A percentile compares a stretch with the other conserved stretches of the same genome.
These are phyloP conservation scores for Acrossocheilus fasciatus DNA, from an alignment of 2,797 vertebrate genomes.

Conservation along the genomic window DNA sequence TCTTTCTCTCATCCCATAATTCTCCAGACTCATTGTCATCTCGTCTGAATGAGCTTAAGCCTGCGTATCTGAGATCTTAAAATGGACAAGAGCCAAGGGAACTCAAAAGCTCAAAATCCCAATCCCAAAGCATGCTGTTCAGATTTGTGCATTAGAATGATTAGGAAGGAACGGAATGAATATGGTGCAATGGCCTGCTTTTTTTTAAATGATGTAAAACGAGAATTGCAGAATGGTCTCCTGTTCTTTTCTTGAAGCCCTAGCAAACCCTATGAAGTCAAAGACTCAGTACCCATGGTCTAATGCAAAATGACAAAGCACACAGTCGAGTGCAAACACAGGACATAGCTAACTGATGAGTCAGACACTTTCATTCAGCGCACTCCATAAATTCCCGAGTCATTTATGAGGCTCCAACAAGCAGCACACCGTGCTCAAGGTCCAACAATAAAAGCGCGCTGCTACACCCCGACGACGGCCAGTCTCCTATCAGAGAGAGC, in stretches of 20 bases:
- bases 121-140: constrained; percentile 17
- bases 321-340: constrained; percentile 67
- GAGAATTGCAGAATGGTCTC: neutral
- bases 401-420: constrained; percentile 62
- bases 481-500: constrained; percentile 58
- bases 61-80: neutral
- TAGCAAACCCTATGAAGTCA: constrained; percentile 39
- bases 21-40: neutral
- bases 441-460: constrained; percentile 48
- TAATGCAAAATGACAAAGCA: constrained; percentile 70
- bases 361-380: constrained; percentile 68
- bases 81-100: constrained; percentile 7
- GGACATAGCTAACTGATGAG: constrained; percentile 72
- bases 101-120: constrained; percentile 25
- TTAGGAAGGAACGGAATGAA: neutral
- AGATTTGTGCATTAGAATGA: constrained; percentile 12
- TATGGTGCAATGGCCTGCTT: neutral
- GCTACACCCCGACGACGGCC: constrained; percentile 50
- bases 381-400: constrained; percentile 66
- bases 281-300: constrained; percentile 31
- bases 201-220: neutral
- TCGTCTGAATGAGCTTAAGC: constrained; percentile 6
- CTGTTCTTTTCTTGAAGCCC: neutral
- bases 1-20: constrained; percentile 1
- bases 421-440: constrained; percentile 54